Evolutionary conservation across 2,113 vertebrate genomes (phyloP).

Genomic region (Peucedramus taeniatus): DNA sequence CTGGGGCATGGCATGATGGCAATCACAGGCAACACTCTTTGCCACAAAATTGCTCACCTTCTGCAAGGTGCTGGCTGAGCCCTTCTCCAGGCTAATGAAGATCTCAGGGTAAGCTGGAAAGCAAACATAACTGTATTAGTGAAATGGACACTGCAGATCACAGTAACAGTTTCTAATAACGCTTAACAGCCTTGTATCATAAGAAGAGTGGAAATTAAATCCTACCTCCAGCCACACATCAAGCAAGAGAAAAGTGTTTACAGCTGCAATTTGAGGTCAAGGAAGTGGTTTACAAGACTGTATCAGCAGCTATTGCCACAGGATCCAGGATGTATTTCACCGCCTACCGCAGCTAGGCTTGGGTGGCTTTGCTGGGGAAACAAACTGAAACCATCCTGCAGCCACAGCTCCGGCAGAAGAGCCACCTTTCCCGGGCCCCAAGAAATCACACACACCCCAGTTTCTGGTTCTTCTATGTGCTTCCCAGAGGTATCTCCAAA

Average conservation of each 20-base stretch:
- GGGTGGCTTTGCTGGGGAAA: neutral
- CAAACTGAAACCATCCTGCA: neutral
- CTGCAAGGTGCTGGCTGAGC: neutral
- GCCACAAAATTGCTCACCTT: slow-evolving; percentile 51
- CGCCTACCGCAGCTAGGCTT: neutral
- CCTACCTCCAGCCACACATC: neutral
- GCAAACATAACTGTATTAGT: slow-evolving; percentile 5
- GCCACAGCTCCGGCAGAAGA: neutral
- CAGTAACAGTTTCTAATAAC: neutral
- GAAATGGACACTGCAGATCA: neutral
- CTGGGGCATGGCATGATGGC: neutral
- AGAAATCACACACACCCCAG: neutral
- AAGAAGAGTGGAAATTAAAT: neutral
- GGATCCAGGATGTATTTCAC: neutral
- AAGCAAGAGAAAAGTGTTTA: neutral
- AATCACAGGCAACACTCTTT: neutral
- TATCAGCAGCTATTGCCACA: neutral
- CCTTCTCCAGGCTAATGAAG: slow-evolving; percentile 11
- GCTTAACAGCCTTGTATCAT: neutral
- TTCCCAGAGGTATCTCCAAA: neutral
- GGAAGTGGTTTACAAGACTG: neutral
- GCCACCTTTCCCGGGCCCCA: fast-evolving
- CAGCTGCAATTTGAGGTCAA: neutral
- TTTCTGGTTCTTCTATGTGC: neutral
- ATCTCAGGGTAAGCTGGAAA: slow-evolving; percentile 68